These are phyloP conservation scores for Hyperoodon ampullatus DNA, from an alignment of 2,113 vertebrate species.

Conservation along the genomic window DNA sequence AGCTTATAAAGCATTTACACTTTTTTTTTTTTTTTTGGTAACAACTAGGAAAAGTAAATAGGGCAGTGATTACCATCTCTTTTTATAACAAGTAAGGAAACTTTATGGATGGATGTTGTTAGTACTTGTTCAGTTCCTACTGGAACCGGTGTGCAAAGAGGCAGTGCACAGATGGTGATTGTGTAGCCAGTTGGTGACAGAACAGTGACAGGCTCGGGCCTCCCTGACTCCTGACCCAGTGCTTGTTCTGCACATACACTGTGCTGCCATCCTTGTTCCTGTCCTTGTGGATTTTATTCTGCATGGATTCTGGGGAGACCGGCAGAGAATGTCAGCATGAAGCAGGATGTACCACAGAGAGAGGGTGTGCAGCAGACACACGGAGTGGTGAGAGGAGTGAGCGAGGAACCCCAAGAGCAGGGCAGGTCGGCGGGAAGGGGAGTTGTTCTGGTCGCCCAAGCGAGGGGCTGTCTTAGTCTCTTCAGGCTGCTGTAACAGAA, in stretches of 20 bases:
- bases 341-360: neutral
- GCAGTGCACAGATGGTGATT: neutral
- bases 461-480: neutral
- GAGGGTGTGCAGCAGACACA: neutral
- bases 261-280: neutral
- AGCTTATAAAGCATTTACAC: neutral
- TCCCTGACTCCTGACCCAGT: neutral
- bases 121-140: too few relatives aligned
- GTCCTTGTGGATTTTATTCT: neutral
- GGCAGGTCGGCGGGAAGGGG: neutral
- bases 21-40: neutral
- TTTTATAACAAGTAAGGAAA: slow-evolving; percentile 12
- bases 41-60: neutral
- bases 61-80: neutral
- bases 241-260: neutral
- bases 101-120: neutral
- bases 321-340: neutral
- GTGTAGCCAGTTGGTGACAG: neutral
- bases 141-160: neutral
- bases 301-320: neutral
- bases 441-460: neutral
- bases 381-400: neutral
- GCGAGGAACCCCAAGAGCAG: neutral
- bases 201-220: neutral
- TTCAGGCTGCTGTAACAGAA: neutral